phyloP scores from a whole-genome alignment of 2,888 invertebrate genomes.

The Diarsia mendica region DNA sequence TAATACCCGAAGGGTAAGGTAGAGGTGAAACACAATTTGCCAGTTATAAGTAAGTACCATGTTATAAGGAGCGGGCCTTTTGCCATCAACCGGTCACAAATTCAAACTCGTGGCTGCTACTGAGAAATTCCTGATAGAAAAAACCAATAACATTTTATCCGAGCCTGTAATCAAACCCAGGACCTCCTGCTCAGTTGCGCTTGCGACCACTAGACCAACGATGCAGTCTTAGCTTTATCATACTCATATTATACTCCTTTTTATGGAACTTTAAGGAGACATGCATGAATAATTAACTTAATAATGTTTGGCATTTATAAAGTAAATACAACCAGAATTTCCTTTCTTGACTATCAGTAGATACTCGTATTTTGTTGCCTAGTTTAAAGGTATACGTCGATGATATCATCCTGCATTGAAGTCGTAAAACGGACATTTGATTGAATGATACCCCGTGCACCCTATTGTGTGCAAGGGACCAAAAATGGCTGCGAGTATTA shows the following conservation, averaged over 20 bases:
- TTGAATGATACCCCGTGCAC: constrained; percentile 59
- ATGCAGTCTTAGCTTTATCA: no score
- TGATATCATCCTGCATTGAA: constrained; percentile 21
- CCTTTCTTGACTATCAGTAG: constrained; percentile 3
- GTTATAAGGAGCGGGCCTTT: no score
- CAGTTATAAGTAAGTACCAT: no score
- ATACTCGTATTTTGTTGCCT: not conserved
- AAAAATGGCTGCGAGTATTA: constrained; percentile 71
- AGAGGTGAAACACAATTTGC: no score
- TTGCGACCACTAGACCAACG: no score
- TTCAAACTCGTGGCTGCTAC: no score
- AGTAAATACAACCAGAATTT: not conserved
- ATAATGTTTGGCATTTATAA: not conserved
- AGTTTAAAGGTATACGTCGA: constrained; percentile 9
- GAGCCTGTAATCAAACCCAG: no score
- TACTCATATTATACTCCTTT: not conserved
- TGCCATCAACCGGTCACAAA: no score
- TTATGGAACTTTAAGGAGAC: not conserved
- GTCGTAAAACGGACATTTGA: constrained; percentile 42
- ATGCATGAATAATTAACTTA: not conserved
- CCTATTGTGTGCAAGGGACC: constrained; percentile 67
- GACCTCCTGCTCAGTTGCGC: no score
- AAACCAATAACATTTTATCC: no score
- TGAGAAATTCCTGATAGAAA: no score
- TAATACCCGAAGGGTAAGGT: no score